phyloP scores from a whole-genome alignment of 2,888 invertebrate species.

The Zygogramma bicolorata region DNA sequence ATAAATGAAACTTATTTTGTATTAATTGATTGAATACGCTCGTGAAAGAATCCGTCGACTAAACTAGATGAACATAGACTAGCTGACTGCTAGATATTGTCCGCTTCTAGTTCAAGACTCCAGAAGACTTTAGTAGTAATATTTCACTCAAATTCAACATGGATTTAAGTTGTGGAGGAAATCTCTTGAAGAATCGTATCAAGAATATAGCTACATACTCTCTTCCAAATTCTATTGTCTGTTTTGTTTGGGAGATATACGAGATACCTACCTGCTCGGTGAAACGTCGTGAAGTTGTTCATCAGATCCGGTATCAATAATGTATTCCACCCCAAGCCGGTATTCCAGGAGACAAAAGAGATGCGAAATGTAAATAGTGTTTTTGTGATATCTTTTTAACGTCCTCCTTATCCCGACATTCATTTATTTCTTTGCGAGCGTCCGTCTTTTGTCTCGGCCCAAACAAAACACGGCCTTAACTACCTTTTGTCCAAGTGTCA shows the following conservation, averaged over 20 bases:
- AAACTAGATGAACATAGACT: too few relatives aligned
- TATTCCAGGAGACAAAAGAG: slow-evolving; percentile 62
- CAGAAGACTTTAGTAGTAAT: too few relatives aligned
- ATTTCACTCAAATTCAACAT: too few relatives aligned
- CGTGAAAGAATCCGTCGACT: too few relatives aligned
- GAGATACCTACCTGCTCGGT: background rate
- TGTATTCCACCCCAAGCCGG: slow-evolving; percentile 49
- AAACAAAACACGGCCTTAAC: slow-evolving; percentile 67
- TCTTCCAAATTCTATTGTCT: background rate
- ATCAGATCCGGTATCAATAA: slow-evolving; percentile 48
- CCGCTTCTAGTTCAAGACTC: too few relatives aligned
- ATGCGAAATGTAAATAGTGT: slow-evolving; percentile 67
- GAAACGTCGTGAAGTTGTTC: slow-evolving; percentile 2
- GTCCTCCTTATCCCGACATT: slow-evolving; percentile 64
- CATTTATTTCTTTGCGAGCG: slow-evolving; percentile 66
- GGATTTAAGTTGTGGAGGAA: too few relatives aligned
- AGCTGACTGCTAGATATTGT: too few relatives aligned
- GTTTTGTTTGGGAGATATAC: background rate
- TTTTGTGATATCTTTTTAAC: slow-evolving; percentile 69
- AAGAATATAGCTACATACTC: background rate
- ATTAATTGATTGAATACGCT: too few relatives aligned
- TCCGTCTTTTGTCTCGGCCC: slow-evolving; percentile 64
- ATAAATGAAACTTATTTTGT: too few relatives aligned
- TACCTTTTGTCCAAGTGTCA: slow-evolving; percentile 68
- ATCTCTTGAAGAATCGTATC: background rate